These are phyloP conservation scores for Mizuhopecten yessoensis DNA, from an alignment of 1,140 invertebrate genomes.

Conservation along the genomic window DNA sequence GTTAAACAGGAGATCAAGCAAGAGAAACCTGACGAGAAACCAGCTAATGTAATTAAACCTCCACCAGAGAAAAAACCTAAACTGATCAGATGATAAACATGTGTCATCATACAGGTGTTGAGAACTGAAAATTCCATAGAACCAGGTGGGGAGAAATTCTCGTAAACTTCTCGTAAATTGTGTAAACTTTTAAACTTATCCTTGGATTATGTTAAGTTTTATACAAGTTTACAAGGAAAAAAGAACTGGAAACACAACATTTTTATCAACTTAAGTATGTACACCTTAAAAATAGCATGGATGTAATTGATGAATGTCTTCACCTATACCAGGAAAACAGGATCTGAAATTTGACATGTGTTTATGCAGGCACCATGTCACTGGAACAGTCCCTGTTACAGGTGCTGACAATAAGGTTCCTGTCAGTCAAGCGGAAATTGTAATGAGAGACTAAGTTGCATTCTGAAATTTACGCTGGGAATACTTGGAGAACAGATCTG, in stretches of 20 bases:
- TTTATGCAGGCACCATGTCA: not conserved
- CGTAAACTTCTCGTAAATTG: too few species aligned
- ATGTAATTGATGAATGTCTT: not conserved
- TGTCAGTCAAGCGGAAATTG: not conserved
- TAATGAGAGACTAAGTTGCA: not conserved
- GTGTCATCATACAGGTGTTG: not conserved
- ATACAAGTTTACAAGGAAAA: too few species aligned
- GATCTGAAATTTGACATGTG: not conserved
- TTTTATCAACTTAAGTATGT: not conserved
- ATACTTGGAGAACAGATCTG: too few species aligned
- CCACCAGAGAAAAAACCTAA: slow-evolving; percentile 94
- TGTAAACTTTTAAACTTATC: not conserved
- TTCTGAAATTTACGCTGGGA: not conserved
- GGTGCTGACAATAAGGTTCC: not conserved
- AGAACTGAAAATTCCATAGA: not conserved
- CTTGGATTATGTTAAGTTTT: too few species aligned
- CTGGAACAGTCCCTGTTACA: too few species aligned
- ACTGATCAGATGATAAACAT: slow-evolving; percentile 78
- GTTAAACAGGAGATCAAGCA: slow-evolving; percentile 73
- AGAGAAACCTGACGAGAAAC: slow-evolving; percentile 68
- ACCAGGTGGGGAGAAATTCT: slow-evolving; percentile 6
- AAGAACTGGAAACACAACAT: not conserved
- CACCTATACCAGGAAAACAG: not conserved
- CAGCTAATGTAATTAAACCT: slow-evolving; percentile 87
- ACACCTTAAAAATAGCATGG: not conserved